Base-by-base conservation (phyloP, 2,113 vertebrate species). In the Antigone vipio region DNA sequence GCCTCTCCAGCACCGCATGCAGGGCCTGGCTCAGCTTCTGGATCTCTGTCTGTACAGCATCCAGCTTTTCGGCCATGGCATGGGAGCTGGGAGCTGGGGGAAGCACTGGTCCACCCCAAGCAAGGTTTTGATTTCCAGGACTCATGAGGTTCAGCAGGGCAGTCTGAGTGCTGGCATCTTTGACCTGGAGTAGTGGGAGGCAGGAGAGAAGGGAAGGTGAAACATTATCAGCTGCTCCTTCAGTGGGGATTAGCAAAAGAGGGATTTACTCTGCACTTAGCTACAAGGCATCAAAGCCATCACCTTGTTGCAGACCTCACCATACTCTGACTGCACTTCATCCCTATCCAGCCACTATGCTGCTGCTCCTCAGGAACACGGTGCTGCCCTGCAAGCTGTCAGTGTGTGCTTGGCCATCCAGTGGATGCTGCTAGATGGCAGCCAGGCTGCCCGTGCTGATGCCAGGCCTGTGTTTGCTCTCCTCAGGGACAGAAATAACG, bases 1-100 rank as follows among this genome's bases (percentile, higher is more conserved):
- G 98, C 73, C 98, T 97, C 96, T 99, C 98, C 58, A 98, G 97
- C 76, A 99, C 95, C 23, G 92, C 44, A 3, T 98, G 98, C 88
- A 99, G 91, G 3, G 98, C 98, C 77, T 98, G 96, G 21, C 98
- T 97, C 88, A 99, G 96, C 74, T 96, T 98, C 85, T 97, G 98
- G 47, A 98, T 85, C 92, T 99, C 98, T 1, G 56, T 67, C 27
- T 98, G 98, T 18, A 99, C 95, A 10, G 92, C 94, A 27, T 98
- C 98, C 88, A 99, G 96, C 89, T 98, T 98, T 66, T 98, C 97
- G 1, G 59, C 79, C 8, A 82, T 89, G 62, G 85, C 62, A 6
- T 9, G 86, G 79, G 59, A 88, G 69, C 90, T 12, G 83, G 9
- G 49, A n/a, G 77, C 79, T 5, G 17, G 4, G n/a, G 34, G 34